Base-by-base conservation (phyloP, 2,888 invertebrate species). In the Silvanus unidentatus region DNA sequence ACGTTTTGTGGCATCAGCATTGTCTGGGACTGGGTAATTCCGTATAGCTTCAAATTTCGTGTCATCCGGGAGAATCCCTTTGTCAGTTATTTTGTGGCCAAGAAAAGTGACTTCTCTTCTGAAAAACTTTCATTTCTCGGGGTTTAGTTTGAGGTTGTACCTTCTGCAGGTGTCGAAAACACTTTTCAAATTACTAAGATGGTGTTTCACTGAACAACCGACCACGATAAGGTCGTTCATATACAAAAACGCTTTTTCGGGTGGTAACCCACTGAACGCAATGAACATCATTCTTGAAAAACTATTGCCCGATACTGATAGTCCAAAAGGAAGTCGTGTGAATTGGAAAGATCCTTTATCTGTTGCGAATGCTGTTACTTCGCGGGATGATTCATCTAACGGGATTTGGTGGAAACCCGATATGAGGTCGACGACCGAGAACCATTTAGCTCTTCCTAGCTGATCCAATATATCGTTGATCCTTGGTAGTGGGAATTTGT, bases 281-380 rank as follows among this genome's bases (percentile, higher is more conserved):
- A 53, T 34, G 2, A 48, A 36, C 60, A 62, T 59, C 55, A 60
- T 57, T 38, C 58, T 15, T 37, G 46, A 46, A 36, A 61, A 59
- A 34, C 55, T 52, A 32, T 50, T 52, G 6, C 54, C 54, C 27
- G 52, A 50, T 1, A 55, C 47, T 11, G 45, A 51, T 13, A 58
- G 40, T 2, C 57, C 58, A 41, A 54, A 57, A 6, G 53, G 54
- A 8, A 59, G 32, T 39, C 53, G 27, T 12, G 48, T 51, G 37
- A 51, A 57, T 36, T 48, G 44, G 42, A 41, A 58, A 16, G 49
- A 46, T 11, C 53, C 55, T 3, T 35, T 12, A 34, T 55, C 45
- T 10, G 34, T 35, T 34, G 40, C 45, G 36, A 58, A 59, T 10
- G 49, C 42, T 15, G 53, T 55, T n/a, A 57, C 35, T 39, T 57